Evolutionary conservation across 1,140 invertebrate genomes (phyloP), one percentile per base, ranked within the genome.

Genomic region (Formica selysi): DNA sequence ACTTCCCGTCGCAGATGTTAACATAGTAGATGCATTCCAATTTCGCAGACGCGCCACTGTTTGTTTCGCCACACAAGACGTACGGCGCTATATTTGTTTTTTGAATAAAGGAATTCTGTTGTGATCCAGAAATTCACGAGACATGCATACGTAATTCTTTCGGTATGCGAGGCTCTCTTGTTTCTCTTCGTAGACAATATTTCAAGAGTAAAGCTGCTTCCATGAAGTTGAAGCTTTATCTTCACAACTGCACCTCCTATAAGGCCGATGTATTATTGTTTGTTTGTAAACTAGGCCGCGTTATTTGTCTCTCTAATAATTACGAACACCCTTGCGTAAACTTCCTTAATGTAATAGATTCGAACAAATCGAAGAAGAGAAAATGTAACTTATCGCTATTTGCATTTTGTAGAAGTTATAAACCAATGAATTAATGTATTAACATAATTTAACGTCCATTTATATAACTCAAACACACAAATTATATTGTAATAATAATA

Each of bases 131-230:
- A 85, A 78, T 85, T 85, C 73, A 78, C 81, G 81, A 85, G 81
- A 78, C 70, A 78, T 78, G 81, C 81, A 85, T 85, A 78, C 81
- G 73, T 85, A 76, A 78, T 78, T 85, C 61, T 59, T 83, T 78
- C 22, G 73, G 62, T 67, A 78, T 54, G 81, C 71, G 32, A 22
- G 16, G 16, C 59, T 85, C 73, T 78, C 81, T 83, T 78, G 81
- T 85, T 76, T 85, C 81, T 85, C 73, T 57, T 85, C 62, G 81
- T 76, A 65, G 81, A 85, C 81, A 78, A 85, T 85, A 85, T 85
- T 85, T 85, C 81, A 85, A 85, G 73, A 78, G 71, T 59, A 85
- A 85, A 85, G 81, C 81, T 64, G 81, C 44, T 65, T 64, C 59
- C 73, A 68, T 68, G 73, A 78, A 85, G 71, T 85, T 78, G 59